Percentiles rank a stretch among this genome's conserved stretches.
Evolutionary conservation across 2,888 invertebrate genomes (phyloP).

Genomic region (Drosophila leonis): DNA sequence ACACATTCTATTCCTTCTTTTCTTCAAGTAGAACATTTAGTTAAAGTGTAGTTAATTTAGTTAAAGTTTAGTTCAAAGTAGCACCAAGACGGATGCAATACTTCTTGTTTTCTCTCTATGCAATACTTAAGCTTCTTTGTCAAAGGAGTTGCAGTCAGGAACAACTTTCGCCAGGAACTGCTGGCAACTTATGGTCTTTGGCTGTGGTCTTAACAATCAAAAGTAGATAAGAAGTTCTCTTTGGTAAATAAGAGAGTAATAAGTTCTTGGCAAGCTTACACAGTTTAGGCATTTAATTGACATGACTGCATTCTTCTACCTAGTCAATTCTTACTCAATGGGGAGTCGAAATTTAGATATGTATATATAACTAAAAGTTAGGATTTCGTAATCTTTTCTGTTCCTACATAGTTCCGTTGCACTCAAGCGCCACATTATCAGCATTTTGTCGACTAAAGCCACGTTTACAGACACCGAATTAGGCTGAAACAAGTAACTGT

Average conservation of each 20-base stretch:
- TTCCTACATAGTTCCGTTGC: background rate
- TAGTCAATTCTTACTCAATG: background rate
- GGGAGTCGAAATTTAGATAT: background rate
- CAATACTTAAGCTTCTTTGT: background rate
- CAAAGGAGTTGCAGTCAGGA: background rate
- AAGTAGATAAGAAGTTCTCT: conserved; percentile 3
- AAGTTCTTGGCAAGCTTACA: background rate
- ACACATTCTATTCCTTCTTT: background rate
- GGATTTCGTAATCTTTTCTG: background rate
- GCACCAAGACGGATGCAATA: background rate
- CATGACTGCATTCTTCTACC: background rate
- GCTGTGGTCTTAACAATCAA: background rate
- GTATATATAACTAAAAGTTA: background rate
- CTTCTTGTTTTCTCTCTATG: background rate
- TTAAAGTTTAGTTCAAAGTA: background rate
- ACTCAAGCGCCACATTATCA: background rate
- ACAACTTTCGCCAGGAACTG: conserved; percentile 1
- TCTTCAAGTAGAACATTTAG: too few relatives aligned
- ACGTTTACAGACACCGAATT: background rate
- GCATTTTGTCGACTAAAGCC: background rate
- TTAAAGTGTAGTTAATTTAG: background rate
- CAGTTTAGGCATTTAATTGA: background rate
- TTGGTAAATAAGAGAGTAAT: background rate
- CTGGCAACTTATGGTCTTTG: background rate
- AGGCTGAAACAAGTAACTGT: background rate